phyloP scores from a whole-genome alignment of 2,888 invertebrate genomes.

The Lasioglossum figueresi region DNA sequence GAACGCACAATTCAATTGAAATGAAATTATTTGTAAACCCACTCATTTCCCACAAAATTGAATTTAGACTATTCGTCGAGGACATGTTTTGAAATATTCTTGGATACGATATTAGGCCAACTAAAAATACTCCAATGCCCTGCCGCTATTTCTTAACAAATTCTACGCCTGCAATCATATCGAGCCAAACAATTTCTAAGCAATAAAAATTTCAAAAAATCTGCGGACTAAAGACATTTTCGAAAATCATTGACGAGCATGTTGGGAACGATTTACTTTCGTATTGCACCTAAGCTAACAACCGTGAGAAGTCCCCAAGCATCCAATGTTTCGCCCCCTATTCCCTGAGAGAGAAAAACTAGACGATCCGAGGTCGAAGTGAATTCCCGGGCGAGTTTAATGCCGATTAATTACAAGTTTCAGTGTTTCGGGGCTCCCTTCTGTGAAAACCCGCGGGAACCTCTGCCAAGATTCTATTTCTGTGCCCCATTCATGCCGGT shows the following conservation, averaged over 20 bases:
- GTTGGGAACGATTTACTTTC: not conserved
- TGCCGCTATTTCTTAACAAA: not conserved
- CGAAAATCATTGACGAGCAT: not conserved
- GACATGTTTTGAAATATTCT: not conserved
- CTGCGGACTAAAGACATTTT: not conserved
- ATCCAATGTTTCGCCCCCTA: not conserved
- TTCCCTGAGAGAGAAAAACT: not conserved
- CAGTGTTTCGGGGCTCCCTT: constrained; percentile 5
- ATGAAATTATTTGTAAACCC: too few relatives aligned
- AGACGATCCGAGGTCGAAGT: not conserved
- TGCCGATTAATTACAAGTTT: constrained; percentile 29
- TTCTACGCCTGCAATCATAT: not conserved
- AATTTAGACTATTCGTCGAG: not conserved
- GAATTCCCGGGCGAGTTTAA: constrained; percentile 14
- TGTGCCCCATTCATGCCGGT: constrained; percentile 46
- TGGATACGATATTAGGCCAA: not conserved
- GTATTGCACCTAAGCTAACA: not conserved
- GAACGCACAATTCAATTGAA: too few relatives aligned
- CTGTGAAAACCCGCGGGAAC: constrained; percentile 9
- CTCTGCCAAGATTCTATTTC: constrained; percentile 61
- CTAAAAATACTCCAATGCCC: not conserved
- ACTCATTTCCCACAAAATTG: not conserved
- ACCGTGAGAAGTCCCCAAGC: not conserved
- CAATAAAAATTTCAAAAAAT: not conserved
- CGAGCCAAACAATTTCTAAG: not conserved